These are phyloP conservation scores for Nycticryphes semicollaris DNA, from an alignment of 2,113 vertebrate species.

Conservation along the genomic window DNA sequence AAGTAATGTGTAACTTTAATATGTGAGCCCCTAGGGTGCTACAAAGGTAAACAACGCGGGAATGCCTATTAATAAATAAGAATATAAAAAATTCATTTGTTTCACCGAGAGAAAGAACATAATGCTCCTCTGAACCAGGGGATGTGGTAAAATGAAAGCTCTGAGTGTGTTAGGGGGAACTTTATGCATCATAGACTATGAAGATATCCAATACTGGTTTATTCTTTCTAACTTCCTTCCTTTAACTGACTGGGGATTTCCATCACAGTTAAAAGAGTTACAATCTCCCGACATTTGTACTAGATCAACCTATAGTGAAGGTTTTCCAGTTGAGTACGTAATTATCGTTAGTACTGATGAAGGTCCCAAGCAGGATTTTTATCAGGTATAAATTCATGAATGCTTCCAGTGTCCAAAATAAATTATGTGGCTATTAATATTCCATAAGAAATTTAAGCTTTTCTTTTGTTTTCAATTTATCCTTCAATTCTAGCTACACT, in stretches of 20 bases:
- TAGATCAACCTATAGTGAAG: neutral
- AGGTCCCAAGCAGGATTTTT: neutral
- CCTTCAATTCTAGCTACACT: neutral
- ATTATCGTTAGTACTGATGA: neutral
- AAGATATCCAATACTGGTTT: neutral
- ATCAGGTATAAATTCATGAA: neutral
- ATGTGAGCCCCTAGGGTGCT: neutral
- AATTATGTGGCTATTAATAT: neutral
- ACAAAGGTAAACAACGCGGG: neutral
- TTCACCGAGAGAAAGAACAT: neutral
- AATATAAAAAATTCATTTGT: neutral
- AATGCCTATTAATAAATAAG: neutral
- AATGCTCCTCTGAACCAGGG: neutral
- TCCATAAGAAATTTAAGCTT: neutral
- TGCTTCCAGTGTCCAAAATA: neutral
- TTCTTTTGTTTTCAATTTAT: neutral
- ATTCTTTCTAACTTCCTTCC: neutral
- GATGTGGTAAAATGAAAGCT: neutral
- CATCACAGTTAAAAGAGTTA: neutral
- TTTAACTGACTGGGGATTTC: neutral
- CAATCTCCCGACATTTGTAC: neutral
- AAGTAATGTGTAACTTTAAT: neutral
- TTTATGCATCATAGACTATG: rapidly evolving
- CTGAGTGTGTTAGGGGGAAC: neutral
- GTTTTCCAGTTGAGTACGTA: neutral